Conservation (phyloP, 2,113 vertebrate species). For the Bungarus multicinctus region DNA sequence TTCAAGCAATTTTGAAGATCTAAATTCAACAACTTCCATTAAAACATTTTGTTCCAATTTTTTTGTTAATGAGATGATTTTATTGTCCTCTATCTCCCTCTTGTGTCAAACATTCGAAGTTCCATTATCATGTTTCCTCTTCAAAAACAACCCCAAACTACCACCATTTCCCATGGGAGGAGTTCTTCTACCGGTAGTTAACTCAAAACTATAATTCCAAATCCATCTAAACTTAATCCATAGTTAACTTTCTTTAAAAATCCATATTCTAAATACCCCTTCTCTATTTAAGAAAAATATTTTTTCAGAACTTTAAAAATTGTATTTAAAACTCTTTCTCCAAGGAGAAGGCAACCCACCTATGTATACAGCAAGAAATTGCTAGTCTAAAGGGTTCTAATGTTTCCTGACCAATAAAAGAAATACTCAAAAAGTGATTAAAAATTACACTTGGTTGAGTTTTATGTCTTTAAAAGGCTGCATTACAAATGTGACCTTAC, state of each 20-base stretch:
- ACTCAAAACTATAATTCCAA: neutral
- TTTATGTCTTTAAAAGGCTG: neutral
- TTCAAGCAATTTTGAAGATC: neutral
- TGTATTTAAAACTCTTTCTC: neutral
- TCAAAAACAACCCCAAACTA: neutral
- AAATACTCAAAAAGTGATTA: neutral
- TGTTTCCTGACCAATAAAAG: neutral
- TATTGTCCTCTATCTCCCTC: neutral
- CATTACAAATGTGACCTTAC: neutral
- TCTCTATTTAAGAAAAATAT: neutral
- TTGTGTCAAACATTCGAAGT: neutral
- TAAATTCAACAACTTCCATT: neutral
- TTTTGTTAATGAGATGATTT: neutral
- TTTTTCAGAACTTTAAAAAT: neutral
- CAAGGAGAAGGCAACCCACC: neutral
- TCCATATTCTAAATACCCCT: neutral
- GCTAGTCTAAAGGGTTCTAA: neutral
- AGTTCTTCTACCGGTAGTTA: neutral
- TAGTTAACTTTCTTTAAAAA: neutral
- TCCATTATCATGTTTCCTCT: neutral
- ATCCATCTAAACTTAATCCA: neutral
- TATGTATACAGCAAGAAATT: neutral
- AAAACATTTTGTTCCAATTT: neutral
- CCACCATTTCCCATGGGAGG: neutral
- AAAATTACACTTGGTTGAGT: neutral